Evolutionary conservation across 2,797 vertebrate species (phyloP), one percentile per base, ranked within the genome.

Genomic region (Fistularia commersonii): DNA sequence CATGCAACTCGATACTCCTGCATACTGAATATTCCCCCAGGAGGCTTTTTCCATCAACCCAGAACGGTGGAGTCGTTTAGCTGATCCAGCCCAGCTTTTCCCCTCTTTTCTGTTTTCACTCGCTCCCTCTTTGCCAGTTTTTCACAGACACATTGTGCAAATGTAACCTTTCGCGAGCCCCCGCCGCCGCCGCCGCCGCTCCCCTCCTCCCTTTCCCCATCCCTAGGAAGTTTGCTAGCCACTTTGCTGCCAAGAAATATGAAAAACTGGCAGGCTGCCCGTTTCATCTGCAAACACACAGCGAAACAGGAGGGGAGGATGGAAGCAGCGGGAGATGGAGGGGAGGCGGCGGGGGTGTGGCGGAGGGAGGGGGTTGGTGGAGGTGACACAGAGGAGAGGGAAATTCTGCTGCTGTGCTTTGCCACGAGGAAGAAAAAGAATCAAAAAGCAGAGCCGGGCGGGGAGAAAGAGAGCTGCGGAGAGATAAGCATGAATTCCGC

Each of bases 161-260:
- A 94, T 94, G 91, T 92, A 93, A 93, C 93, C 93, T 94, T 94
- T 93, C 86, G 81, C 83, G 78, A 88, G 87, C 90, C 89, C 87
- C 81, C 81, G 82, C 91, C 33, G 23, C 23, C 23, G 23, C 23
- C 23, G 23, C 23, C 23, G 23, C 23, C 23, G 87, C 89, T 89
- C 87, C 80, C 81, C 11, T 13, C 40, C 46, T 55, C 35, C 64
- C 48, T 1, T 71, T 57, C 90, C 85, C 72, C 74, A 59, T 76
- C 87, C 88, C 88, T 92, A 89, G 91, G 91, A 92, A 91, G 90
- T 90, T 74, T 84, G 83, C 87, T 83, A 84, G 87, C 85, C 89
- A 79, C 87, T 87, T 84, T 80, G 76, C 81, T 93, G 91, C 91
- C 91, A 91, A 91, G 90, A 93, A 91, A 88, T 92, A 91, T 89